Conservation (phyloP, 2,888 invertebrate species). For the Athalia rosae region DNA sequence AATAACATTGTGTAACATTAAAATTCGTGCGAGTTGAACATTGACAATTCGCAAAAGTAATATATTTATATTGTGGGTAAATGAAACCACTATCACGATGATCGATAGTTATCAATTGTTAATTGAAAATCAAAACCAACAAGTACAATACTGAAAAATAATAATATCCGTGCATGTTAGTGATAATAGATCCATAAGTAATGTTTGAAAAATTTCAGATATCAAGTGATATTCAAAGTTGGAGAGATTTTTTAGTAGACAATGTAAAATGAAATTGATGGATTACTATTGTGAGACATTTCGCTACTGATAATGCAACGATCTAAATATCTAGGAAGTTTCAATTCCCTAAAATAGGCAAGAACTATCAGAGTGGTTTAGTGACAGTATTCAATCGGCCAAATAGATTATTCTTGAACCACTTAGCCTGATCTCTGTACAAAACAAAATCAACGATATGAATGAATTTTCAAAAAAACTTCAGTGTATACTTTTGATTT, state of each 20-base stretch:
- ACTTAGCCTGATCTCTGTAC: neutral
- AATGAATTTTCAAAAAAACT: conserved; percentile 28
- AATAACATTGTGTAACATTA: neutral
- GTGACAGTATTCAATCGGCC: conserved; percentile 30
- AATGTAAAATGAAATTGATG: conserved; percentile 7
- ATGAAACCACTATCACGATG: neutral
- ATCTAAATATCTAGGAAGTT: conserved; percentile 18
- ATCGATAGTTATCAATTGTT: conserved; percentile 28
- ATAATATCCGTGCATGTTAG: conserved; percentile 21
- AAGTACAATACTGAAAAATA: conserved; percentile 34
- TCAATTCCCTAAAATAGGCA: neutral
- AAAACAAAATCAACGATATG: conserved; percentile 23
- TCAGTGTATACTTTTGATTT: conserved; percentile 5
- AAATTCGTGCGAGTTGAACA: conserved; percentile 3
- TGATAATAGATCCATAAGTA: conserved; percentile 21
- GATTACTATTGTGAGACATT: neutral
- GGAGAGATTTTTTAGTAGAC: conserved; percentile 1
- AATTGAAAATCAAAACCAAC: conserved; percentile 44
- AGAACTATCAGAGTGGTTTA: conserved; percentile 19
- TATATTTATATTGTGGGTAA: conserved; percentile 1
- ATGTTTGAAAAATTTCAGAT: conserved; percentile 1
- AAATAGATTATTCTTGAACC: conserved; percentile 9
- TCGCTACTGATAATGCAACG: conserved; percentile 30
- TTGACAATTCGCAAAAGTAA: neutral
- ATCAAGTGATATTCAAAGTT: neutral